phyloP scores from a whole-genome alignment of 2,888 invertebrate genomes.

The Amiota communis region DNA sequence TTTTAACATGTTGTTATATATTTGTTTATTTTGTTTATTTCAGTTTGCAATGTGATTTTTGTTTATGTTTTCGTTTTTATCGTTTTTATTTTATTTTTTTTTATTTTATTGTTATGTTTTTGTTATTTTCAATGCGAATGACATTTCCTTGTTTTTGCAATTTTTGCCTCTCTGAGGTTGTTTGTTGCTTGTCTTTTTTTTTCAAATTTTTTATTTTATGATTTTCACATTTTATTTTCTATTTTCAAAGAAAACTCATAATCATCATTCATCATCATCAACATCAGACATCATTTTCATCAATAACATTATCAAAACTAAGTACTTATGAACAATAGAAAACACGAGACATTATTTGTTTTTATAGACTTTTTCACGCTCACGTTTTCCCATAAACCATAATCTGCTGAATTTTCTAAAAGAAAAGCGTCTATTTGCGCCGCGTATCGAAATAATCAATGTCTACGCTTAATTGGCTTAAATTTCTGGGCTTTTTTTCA shows the following conservation, averaged over 20 bases:
- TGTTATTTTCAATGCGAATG: conserved; percentile 15
- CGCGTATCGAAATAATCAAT: not conserved
- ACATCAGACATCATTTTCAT: too few species aligned
- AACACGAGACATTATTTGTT: conserved; percentile 35
- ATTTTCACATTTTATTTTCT: not conserved
- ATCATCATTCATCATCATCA: not conserved
- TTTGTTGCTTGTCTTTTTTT: not conserved
- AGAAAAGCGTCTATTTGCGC: not conserved
- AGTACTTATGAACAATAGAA: not conserved
- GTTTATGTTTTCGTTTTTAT: conserved; percentile 5
- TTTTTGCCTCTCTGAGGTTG: not conserved
- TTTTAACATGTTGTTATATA: conserved; percentile 15
- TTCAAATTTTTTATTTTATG: not conserved
- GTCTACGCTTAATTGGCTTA: conserved; percentile 29
- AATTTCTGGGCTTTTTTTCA: not conserved
- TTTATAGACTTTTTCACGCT: conserved; percentile 8
- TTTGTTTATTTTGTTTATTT: conserved; percentile 28
- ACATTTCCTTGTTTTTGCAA: conserved; percentile 16
- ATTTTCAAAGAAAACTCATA: too few species aligned
- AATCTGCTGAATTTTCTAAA: not conserved
- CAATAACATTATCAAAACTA: not conserved
- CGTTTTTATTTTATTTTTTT: not conserved
- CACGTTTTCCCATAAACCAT: not conserved
- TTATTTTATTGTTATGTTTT: not conserved
- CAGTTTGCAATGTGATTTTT: conserved; percentile 26